Evolutionary conservation across 2,888 invertebrate species (phyloP).

Genomic region (Philereme transversata): DNA sequence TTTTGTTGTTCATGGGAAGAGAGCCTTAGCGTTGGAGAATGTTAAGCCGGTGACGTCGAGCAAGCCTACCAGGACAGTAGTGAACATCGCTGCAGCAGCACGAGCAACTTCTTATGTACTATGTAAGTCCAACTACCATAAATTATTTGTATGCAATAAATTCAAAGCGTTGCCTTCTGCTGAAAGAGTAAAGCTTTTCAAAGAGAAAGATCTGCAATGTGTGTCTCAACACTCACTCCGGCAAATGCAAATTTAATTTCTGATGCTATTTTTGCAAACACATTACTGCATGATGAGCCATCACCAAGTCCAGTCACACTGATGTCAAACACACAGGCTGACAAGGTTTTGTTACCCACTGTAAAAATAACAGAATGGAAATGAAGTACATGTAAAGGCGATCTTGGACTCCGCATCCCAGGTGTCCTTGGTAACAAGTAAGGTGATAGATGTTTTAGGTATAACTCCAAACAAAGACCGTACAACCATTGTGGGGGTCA

Average conservation of each 20-base stretch:
- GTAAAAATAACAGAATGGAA: background rate
- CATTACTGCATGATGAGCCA: conserved; percentile 9
- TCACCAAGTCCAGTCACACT: no score
- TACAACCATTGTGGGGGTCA: conserved; percentile 1
- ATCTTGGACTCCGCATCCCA: conserved; percentile 7
- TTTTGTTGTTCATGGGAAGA: conserved; percentile 7
- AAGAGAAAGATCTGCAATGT: conserved; percentile 1
- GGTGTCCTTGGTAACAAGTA: conserved; percentile 3
- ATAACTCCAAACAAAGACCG: conserved; percentile 1
- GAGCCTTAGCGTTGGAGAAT: background rate
- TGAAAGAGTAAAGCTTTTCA: background rate
- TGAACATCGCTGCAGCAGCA: no score
- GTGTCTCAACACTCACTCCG: background rate
- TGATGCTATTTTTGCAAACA: conserved; percentile 6
- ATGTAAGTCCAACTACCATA: conserved; percentile 1
- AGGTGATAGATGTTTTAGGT: background rate
- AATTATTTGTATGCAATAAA: conserved; percentile 4
- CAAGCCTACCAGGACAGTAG: no score
- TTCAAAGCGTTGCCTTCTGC: conserved; percentile 1
- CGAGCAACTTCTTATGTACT: no score
- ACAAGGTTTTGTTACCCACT: conserved; percentile 1
- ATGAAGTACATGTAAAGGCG: conserved; percentile 2
- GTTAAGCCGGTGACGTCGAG: no score
- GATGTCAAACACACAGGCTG: no score
- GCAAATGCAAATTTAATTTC: conserved; percentile 4